Percentiles rank a stretch among this genome's conserved stretches.
Evolutionary conservation across 2,113 vertebrate species (phyloP).

Genomic region (Theristicus caerulescens): DNA sequence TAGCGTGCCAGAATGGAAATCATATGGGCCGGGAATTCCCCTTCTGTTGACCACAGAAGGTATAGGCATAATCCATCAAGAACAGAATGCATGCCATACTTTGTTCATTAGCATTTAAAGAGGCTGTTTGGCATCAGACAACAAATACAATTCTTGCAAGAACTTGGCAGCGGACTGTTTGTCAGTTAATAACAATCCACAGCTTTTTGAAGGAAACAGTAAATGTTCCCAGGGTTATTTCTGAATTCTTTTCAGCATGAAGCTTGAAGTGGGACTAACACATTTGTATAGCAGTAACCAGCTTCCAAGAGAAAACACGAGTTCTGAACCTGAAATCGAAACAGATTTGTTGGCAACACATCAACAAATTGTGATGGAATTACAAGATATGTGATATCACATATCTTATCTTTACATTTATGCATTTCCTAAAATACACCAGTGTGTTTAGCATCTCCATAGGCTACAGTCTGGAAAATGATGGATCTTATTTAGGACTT

Average conservation of each 20-base stretch:
- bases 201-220: conserved; percentile 78
- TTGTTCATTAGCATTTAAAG: conserved; percentile 85
- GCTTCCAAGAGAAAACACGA: conserved; percentile 42
- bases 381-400: conserved; percentile 18
- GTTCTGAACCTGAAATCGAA: conserved; percentile 7
- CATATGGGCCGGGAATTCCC: conserved; percentile 83
- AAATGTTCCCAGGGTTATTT: conserved; percentile 61
- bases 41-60: conserved; percentile 85
- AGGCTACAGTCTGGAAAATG: not conserved
- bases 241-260: conserved; percentile 58
- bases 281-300: not conserved
- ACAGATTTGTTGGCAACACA: conserved; percentile 60
- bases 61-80: conserved; percentile 81
- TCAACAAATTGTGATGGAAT: conserved; percentile 50
- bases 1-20: conserved; percentile 77
- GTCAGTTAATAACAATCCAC: conserved; percentile 78
- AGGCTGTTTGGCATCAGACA: conserved; percentile 81
- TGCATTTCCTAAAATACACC: conserved; percentile 11
- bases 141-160: conserved; percentile 77
- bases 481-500: not conserved
- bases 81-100: conserved; percentile 81
- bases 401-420: conserved; percentile 30
- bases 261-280: conserved; percentile 28
- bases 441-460: not conserved
- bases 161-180: conserved; percentile 77